phyloP scores from a whole-genome alignment of 2,113 vertebrate species.

The Catharus minimus region DNA sequence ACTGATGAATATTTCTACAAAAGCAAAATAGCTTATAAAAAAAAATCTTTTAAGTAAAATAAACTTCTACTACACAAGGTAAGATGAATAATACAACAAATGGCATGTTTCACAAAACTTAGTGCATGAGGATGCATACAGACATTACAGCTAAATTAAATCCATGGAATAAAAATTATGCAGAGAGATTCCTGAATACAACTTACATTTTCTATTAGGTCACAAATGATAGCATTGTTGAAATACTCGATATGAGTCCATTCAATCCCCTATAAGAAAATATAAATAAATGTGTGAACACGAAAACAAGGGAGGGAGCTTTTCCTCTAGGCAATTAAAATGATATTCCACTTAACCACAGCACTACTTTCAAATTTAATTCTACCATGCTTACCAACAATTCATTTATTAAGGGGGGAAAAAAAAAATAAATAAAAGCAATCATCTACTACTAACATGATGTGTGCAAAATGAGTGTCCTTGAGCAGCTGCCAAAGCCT shows the following conservation, averaged over 20 bases:
- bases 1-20: background rate
- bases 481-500: constrained; percentile 37
- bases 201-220: constrained; percentile 99
- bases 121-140: background rate
- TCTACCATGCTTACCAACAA: background rate
- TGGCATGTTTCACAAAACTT: background rate
- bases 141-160: background rate
- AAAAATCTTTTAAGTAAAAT: background rate
- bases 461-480: background rate
- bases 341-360: background rate
- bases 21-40: background rate
- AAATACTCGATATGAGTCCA: constrained; percentile 99
- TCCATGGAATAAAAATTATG: background rate
- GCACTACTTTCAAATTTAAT: background rate
- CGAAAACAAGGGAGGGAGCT: background rate
- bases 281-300: background rate
- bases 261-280: constrained; percentile 86
- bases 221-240: constrained; percentile 97
- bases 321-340: background rate
- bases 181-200: background rate
- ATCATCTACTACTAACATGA: background rate
- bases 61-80: background rate
- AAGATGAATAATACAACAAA: background rate
- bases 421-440: background rate
- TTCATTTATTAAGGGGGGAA: background rate